Conservation (phyloP, 2,113 vertebrate species). For the Pelmatolapia mariae region DNA sequence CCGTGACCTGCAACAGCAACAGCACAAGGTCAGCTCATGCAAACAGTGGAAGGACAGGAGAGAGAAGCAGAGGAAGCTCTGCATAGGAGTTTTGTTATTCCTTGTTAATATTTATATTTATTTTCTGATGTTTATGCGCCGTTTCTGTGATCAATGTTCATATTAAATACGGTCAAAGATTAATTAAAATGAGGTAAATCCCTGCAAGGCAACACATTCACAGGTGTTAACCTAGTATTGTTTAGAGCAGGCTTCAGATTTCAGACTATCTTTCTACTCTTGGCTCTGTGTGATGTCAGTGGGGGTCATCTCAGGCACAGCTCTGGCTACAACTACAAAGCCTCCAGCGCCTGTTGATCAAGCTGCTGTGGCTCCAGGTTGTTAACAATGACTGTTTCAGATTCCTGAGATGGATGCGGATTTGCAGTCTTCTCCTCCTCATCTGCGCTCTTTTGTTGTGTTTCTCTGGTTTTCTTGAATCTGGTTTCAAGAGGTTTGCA, state of each 20-base stretch:
- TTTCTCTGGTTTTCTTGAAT: background rate
- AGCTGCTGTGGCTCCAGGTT: background rate
- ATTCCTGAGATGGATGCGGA: background rate
- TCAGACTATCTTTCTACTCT: background rate
- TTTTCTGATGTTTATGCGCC: accelerated
- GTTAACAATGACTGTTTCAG: background rate
- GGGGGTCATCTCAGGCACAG: background rate
- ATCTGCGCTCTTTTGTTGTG: background rate
- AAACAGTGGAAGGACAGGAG: background rate
- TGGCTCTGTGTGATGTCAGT: background rate
- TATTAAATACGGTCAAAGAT: background rate
- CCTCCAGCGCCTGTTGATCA: background rate
- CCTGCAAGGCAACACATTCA: background rate
- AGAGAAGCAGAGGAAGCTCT: background rate
- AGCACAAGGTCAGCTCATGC: conserved; percentile 37
- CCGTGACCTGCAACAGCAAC: conserved; percentile 80
- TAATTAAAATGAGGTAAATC: background rate
- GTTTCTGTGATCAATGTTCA: background rate
- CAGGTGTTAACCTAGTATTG: background rate
- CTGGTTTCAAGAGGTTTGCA: background rate
- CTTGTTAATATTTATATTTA: background rate
- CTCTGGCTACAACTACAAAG: background rate
- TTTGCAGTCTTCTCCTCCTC: background rate
- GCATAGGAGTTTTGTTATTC: background rate
- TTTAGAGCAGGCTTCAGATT: background rate